Conservation (phyloP, 1,140 invertebrate species). For the Tetragnatha versicolor region DNA sequence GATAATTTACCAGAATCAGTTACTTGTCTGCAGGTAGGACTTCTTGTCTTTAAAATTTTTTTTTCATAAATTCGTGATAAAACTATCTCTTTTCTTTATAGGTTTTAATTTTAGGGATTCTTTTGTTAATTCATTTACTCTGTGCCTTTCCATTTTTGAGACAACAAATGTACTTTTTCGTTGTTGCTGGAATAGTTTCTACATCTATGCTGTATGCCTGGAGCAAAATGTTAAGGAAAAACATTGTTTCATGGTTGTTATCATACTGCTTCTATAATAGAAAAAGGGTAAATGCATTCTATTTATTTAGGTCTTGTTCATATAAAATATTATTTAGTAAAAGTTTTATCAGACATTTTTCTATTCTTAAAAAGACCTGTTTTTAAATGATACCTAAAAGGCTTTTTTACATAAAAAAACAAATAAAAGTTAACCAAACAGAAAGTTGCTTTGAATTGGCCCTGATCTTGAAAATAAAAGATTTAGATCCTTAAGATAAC, state of each 20-base stretch:
- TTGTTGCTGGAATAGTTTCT: neutral
- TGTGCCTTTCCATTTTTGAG: slow-evolving; percentile 5
- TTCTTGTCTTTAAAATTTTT: neutral
- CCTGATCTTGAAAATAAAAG: too few relatives aligned
- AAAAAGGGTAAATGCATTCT: slow-evolving; percentile 10
- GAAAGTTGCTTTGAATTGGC: too few relatives aligned
- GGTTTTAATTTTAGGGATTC: slow-evolving; percentile 33
- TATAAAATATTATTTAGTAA: neutral
- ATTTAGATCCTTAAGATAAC: too few relatives aligned
- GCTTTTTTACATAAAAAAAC: neutral
- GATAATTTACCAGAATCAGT: neutral
- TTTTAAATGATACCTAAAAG: neutral
- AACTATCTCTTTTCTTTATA: neutral
- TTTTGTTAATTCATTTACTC: slow-evolving; percentile 6
- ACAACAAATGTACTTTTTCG: neutral
- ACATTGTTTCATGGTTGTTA: slow-evolving; percentile 14
- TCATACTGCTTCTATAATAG: neutral
- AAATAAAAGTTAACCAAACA: too few relatives aligned
- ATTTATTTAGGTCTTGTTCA: neutral
- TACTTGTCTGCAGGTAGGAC: neutral
- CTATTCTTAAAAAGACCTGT: too few relatives aligned
- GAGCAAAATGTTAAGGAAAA: neutral
- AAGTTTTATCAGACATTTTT: neutral
- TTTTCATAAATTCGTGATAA: neutral
- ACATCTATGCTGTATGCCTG: neutral